phyloP scores from a whole-genome alignment of 2,888 invertebrate species.

The Sinotaia quadrata region DNA sequence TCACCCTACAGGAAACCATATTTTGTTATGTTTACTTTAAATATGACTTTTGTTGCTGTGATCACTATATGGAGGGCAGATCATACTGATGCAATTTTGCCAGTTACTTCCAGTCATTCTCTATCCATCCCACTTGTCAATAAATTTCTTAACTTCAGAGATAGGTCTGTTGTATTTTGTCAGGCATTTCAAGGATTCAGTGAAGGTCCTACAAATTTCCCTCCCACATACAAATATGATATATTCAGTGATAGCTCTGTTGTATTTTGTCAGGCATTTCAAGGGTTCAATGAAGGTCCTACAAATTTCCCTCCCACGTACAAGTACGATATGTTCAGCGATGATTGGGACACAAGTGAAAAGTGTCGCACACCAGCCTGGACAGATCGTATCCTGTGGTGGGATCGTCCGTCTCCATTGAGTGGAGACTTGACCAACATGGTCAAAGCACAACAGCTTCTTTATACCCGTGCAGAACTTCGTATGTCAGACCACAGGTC shows the following conservation, averaged over 20 bases:
- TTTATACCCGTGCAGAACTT: constrained; percentile 93
- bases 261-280: constrained; percentile 79
- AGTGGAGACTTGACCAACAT: neutral
- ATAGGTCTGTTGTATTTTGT: constrained; percentile 5
- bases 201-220: constrained; percentile 88
- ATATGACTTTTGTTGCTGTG: too few relatives aligned
- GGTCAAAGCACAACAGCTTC: constrained; percentile 75
- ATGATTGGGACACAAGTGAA: constrained; percentile 99
- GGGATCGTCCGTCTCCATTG: constrained; percentile 74
- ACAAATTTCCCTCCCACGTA: constrained; percentile 96
- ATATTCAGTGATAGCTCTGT: too few relatives aligned
- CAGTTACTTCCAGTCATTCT: neutral
- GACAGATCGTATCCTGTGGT: constrained; percentile 98
- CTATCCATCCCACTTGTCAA: neutral
- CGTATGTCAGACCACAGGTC: constrained; percentile 94
- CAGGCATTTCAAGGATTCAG: constrained; percentile 91
- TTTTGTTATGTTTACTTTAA: too few relatives aligned
- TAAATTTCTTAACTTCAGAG: too few relatives aligned
- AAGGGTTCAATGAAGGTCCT: constrained; percentile 92
- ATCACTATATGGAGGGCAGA: too few relatives aligned
- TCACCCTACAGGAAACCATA: too few relatives aligned
- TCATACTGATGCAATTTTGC: too few relatives aligned
- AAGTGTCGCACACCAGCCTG: constrained; percentile 97
- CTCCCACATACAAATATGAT: too few relatives aligned
- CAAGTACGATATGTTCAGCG: constrained; percentile 98